Evolutionary conservation across 1,140 invertebrate genomes (phyloP).

Genomic region (Medauroidea extradentata): DNA sequence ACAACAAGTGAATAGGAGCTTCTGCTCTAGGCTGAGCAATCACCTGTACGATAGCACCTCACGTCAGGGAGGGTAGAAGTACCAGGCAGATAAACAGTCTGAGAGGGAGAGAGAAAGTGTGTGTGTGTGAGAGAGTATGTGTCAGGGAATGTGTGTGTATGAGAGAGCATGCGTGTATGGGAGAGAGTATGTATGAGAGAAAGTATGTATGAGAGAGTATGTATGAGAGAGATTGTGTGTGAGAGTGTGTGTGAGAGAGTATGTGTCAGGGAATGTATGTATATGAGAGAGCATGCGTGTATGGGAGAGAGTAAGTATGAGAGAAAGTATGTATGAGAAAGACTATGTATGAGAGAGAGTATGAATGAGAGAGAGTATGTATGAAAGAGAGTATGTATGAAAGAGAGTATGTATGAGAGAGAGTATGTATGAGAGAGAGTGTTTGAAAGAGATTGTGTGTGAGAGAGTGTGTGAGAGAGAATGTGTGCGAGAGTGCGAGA

Average conservation of each 20-base stretch:
- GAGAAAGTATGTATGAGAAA: neutral
- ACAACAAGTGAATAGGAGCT: no score
- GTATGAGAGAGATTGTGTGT: no score
- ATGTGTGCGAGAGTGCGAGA: neutral
- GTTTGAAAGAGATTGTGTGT: constrained; percentile 1
- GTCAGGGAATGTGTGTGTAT: neutral
- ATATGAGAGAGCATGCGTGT: neutral
- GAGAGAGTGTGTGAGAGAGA: neutral
- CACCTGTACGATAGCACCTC: no score
- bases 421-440: constrained; percentile 2
- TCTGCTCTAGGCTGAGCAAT: no score
- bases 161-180: neutral
- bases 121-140: neutral
- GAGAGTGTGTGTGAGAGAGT: neutral
- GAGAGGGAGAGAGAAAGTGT: neutral
- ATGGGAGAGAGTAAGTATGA: neutral
- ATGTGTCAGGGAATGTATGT: neutral
- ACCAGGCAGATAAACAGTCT: no score
- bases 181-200: constrained; percentile 4
- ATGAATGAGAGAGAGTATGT: neutral
- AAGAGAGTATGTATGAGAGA: neutral
- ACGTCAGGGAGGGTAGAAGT: no score
- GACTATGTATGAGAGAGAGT: neutral
- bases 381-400: constrained; percentile 4
- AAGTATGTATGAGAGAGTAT: neutral